Conservation (phyloP, 1,140 invertebrate genomes). For the Steinernema khuongi region DNA sequence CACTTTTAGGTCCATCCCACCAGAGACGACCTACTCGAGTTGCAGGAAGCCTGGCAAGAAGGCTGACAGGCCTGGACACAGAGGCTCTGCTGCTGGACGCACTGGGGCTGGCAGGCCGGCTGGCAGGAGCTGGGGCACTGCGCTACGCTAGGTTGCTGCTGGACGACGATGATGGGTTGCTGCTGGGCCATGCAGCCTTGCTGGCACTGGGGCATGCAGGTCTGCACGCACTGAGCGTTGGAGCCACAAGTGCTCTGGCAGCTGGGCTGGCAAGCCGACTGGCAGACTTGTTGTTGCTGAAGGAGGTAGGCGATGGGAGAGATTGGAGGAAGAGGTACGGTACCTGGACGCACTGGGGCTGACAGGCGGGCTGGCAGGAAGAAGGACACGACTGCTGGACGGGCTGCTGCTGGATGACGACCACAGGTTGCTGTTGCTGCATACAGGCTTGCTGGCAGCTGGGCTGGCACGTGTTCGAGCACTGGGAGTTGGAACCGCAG, state of each 20-base stretch:
- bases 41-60: conserved; percentile 15
- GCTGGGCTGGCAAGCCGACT: conserved; percentile 33
- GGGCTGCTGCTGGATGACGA: conserved; percentile 29
- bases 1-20: background rate
- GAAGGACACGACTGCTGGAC: conserved; percentile 22
- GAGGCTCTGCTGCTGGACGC: conserved; percentile 39
- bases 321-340: background rate
- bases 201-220: conserved; percentile 38
- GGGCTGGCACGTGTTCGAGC: conserved; percentile 28
- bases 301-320: background rate
- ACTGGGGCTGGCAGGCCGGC: conserved; percentile 33
- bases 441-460: conserved; percentile 34
- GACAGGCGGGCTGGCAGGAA: conserved; percentile 32
- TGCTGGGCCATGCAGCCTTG: conserved; percentile 31
- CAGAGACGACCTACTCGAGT: background rate
- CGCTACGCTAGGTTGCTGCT: conserved; percentile 26
- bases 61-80: conserved; percentile 34
- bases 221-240: conserved; percentile 38
- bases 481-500: conserved; percentile 34
- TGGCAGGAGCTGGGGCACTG: conserved; percentile 31
- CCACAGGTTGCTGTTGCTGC: conserved; percentile 29
- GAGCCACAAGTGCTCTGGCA: conserved; percentile 37
- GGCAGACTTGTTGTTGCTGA: conserved; percentile 34
- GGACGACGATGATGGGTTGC: conserved; percentile 30
- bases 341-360: conserved; percentile 28